phyloP scores from a whole-genome alignment of 1,140 invertebrate species.

The Lycorma delicatula region DNA sequence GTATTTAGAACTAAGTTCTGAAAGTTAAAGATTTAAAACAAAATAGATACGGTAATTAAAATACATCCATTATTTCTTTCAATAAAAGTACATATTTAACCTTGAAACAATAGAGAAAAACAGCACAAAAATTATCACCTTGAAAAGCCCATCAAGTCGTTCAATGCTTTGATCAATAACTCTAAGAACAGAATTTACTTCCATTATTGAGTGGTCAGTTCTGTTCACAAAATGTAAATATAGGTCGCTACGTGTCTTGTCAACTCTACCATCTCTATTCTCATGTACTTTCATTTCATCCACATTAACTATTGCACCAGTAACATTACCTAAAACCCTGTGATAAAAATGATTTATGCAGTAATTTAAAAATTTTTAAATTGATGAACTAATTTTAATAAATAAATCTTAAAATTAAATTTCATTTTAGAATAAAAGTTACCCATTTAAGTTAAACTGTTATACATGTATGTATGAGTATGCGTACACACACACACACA shows the following conservation, averaged over 20 bases:
- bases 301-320: conserved; percentile 84
- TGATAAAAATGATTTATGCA: too few relatives aligned
- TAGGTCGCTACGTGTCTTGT: conserved; percentile 88
- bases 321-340: conserved; percentile 72
- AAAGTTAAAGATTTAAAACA: too few relatives aligned
- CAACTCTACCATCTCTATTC: conserved; percentile 83
- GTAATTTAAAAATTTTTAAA: conserved; percentile 9
- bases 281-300: conserved; percentile 89
- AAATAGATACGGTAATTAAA: too few relatives aligned
- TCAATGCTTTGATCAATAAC: conserved; percentile 88
- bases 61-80: too few relatives aligned
- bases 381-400: conserved; percentile 7
- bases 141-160: conserved; percentile 77
- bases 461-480: too few relatives aligned
- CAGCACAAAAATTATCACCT: conserved; percentile 52
- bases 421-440: background rate
- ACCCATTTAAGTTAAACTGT: too few relatives aligned
- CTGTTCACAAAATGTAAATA: conserved; percentile 88
- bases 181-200: conserved; percentile 72
- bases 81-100: too few relatives aligned
- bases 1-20: too few relatives aligned
- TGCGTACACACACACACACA: too few relatives aligned
- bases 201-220: conserved; percentile 82
- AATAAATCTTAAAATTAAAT: background rate
- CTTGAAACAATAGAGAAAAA: too few relatives aligned